Evolutionary conservation across 2,888 invertebrate species (phyloP), one percentile per base, ranked within the genome.

Genomic region (Sphecodes monilicornis): DNA sequence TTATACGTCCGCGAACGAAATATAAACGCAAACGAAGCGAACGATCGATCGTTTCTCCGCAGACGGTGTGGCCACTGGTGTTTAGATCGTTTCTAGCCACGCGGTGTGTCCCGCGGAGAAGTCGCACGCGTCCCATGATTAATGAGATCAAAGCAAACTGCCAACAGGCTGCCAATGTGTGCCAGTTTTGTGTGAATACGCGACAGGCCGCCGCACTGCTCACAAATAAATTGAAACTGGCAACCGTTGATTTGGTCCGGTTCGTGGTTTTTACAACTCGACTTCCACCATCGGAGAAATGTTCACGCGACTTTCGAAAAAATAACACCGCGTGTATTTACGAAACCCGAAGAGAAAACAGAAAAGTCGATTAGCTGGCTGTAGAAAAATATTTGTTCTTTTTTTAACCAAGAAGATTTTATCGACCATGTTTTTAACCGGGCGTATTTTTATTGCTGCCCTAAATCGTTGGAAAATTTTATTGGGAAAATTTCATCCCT

Each of bases 121-220:
- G 74, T 77, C 57, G n/a, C 36, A 60, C 60, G 41, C 32, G 69
- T 64, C 46, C n/a, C 39, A 73, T 80, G 86, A 86, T 86, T 74
- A 82, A 86, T 82, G 78, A 26, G 78, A 82, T 73, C 72, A 78
- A 76, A 78, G 78, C 32, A 86, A 85, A 81, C 70, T 50, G 60
- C 32, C 57, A 36, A 10, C 36, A 10, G 36, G 66, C n/a, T 32
- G 46, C 32, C 66, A 66, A 70, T 50, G 54, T 74, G 43, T 36
- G 54, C 43, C 26, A 39, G 22, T n/a, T 83, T 75, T 72, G 46
- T 41, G 66, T 71, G 78, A 71, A 85, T 54, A 57, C 71, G 32
- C 43, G 41, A 29, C 39, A 13, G 39, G 41, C 26, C 4, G 50
- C 11, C 36, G n/a, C n/a, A n/a, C n/a, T 10, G n/a, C 70, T 29